These are phyloP conservation scores for Aplochiton taeniatus DNA, from an alignment of 2,797 vertebrate genomes.

Conservation along the genomic window DNA sequence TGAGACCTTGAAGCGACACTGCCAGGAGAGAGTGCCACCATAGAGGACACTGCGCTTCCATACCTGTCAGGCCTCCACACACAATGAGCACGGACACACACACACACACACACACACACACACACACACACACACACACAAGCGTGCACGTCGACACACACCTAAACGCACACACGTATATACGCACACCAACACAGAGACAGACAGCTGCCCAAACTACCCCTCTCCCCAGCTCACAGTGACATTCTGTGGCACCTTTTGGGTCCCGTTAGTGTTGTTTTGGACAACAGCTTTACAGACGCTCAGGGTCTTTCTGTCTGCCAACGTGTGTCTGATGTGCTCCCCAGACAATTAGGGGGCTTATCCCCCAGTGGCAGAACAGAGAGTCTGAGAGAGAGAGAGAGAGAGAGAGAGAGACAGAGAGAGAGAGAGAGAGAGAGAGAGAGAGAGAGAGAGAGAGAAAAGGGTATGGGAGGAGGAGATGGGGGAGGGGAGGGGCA, in stretches of 20 bases:
- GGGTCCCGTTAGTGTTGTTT: slow-evolving; percentile 43
- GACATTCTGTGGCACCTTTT: background rate
- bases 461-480: slow-evolving; percentile 14
- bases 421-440: no score
- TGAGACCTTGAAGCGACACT: slow-evolving; percentile 70
- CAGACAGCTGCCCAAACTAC: no score
- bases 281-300: slow-evolving; percentile 41
- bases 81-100: slow-evolving; percentile 21
- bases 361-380: slow-evolving; percentile 36
- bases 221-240: no score
- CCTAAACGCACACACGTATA: slow-evolving; percentile 21
- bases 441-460: background rate
- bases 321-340: slow-evolving; percentile 19
- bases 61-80: slow-evolving; percentile 48
- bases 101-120: slow-evolving; percentile 5
- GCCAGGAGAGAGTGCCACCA: slow-evolving; percentile 56
- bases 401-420: no score
- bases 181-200: no score
- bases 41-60: slow-evolving; percentile 63
- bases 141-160: slow-evolving; percentile 13
- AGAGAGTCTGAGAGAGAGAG: no score
- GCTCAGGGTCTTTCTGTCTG: slow-evolving; percentile 28
- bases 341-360: slow-evolving; percentile 53
- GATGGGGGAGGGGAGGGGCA: slow-evolving; percentile 11
- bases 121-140: slow-evolving; percentile 43